Evolutionary conservation across 1,140 invertebrate species (phyloP), one percentile per base, ranked within the genome.

Genomic region (Psilanteris sp.): DNA sequence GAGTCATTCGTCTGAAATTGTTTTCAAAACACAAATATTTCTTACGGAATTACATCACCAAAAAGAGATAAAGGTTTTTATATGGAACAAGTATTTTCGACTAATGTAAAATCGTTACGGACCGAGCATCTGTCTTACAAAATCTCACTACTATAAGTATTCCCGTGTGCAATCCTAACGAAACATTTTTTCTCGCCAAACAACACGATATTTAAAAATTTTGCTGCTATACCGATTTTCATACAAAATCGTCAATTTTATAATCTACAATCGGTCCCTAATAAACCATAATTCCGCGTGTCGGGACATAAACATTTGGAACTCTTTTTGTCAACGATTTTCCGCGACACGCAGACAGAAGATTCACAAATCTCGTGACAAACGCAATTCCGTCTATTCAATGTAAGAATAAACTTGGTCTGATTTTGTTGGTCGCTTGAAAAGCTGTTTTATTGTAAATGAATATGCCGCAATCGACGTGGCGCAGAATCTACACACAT

Each of bases 371-470:
- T 46, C 39, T 55, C 31, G 50, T 8, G 10, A 67, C 50, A 67
- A 55, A 41, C 43, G n/a, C 15, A 34, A 50, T 55, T 68, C 50
- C 29, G 52, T 50, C 43, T 39, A 57, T 50, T 55, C 20, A 59
- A 50, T 37, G 54, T 13, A 32, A 50, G 29, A 68, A 44, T 34
- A 68, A 59, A 68, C 43, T 68, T 44, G 43, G 64, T 44, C 52
- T 59, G 44, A 41, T 59, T 68, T 41, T 26, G 34, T 41, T 27
- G 22, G 1, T 11, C 48, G 50, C 7, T 26, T 57, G 52, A 67
- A 67, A 66, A 48, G 62, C 29, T 16, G 62, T 67, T 50, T 67
- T 67, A 67, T 66, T 66, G 37, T 55, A 67, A 67, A 67, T 67
- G 50, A 67, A 67, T 55, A 67, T 31, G 22, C 39, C 10, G 22